phyloP scores from a whole-genome alignment of 2,797 vertebrate species.

The Coracias cyanogaster region DNA sequence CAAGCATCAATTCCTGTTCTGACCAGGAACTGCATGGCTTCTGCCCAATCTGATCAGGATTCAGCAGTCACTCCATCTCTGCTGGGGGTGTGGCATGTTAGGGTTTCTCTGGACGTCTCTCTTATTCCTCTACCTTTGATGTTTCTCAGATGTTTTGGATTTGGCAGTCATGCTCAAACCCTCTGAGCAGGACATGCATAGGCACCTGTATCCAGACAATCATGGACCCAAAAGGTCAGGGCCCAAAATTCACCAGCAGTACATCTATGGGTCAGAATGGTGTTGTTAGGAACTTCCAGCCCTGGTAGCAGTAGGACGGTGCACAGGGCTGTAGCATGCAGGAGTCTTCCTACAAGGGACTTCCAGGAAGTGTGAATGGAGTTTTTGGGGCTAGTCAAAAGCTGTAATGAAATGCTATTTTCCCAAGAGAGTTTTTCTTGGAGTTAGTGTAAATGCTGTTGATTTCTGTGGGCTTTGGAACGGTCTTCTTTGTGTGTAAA shows the following conservation, averaged over 20 bases:
- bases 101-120: not conserved
- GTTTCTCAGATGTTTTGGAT: not conserved
- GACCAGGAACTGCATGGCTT: not conserved
- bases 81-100: not conserved
- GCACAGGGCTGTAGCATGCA: fast-evolving
- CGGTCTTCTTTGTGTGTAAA: not conserved
- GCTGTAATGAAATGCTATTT: not conserved
- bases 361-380: not conserved
- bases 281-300: not conserved
- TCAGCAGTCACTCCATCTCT: not conserved
- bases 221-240: not conserved
- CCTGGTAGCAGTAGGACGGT: not conserved
- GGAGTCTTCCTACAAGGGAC: not conserved
- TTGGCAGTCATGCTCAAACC: not conserved
- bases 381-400: not conserved
- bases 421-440: not conserved
- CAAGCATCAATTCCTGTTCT: not conserved
- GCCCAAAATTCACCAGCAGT: fast-evolving
- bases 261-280: too few relatives aligned
- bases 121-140: not conserved
- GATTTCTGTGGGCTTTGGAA: not conserved
- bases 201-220: not conserved
- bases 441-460: not conserved
- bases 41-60: not conserved
- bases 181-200: not conserved